Percentiles rank a stretch among this genome's conserved stretches.
Conservation (phyloP, 2,113 vertebrate genomes). For the Triplophysa siluroides region DNA sequence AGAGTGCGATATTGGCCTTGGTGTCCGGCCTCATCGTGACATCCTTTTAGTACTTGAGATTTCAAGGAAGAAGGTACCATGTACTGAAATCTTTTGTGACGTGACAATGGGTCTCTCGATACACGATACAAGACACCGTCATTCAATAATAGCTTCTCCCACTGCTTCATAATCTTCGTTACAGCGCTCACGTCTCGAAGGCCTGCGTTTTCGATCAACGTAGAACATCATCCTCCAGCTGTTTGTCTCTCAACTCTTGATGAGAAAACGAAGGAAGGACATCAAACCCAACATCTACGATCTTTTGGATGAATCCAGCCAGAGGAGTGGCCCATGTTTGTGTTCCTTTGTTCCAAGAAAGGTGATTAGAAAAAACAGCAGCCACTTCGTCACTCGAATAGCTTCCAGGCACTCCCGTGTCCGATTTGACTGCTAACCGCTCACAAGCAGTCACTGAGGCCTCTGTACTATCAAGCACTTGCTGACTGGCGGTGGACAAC, state of each 20-base stretch:
- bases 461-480: not conserved
- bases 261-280: no score
- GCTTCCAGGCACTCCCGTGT: not conserved
- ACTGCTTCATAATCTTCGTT: constrained; percentile 4
- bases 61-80: constrained; percentile 7
- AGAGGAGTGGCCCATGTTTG: no score
- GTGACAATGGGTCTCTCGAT: constrained; percentile 10
- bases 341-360: no score
- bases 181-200: not conserved
- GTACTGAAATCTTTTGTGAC: not conserved
- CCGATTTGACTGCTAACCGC: no score
- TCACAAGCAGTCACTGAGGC: not conserved
- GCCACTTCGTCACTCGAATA: not conserved
- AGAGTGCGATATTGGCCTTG: constrained; percentile 39
- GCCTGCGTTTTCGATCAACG: not conserved
- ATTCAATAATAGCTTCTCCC: constrained; percentile 15
- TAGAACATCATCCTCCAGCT: not conserved
- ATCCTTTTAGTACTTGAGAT: not conserved
- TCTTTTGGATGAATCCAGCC: no score
- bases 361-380: not conserved
- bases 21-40: constrained; percentile 33
- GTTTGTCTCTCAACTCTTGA: no score
- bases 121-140: constrained; percentile 29
- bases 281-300: no score
- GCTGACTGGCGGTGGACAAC: not conserved